Base-by-base conservation (phyloP, 2,888 invertebrate genomes). In the Xylota sylvarum region DNA sequence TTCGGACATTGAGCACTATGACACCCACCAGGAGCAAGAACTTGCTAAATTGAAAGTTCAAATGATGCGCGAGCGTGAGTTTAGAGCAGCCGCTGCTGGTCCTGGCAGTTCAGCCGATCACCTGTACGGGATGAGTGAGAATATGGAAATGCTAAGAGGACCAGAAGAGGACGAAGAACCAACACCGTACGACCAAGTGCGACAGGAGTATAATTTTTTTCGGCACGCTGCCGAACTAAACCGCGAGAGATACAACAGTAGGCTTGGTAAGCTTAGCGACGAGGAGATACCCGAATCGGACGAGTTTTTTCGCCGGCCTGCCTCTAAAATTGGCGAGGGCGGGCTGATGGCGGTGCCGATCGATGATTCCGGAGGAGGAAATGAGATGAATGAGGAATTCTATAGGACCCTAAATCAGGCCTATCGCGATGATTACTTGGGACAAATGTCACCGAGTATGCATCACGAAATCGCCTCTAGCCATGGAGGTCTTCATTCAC, bases 401-500 rank as follows among this genome's bases (percentile, higher is more conserved):
- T 97, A 97, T 92, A 95, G 96, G 89, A 97, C 96, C 90, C 93
- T 97, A 58, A 97, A 97, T 93, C 96, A 96, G 92, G 97, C 97
- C 48, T 97, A 97, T 91, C 94, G 97, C 69, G 97, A 97, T 88
- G 96, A 97, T 90, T 89, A 89, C 67, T 35, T 91, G 35, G 89
- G 88, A 6, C 67, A 89, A 0, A 90, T 91, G 58, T 89, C 91
- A 17, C 88, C 88, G 3, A 89, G 88, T 12, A 76, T 90, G 43
- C 91, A 91, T 23, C 88, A 88, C 6, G 89, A 90, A 17, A 14
- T 72, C 3, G 7, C 19, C 10, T 65, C 70, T 0, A 58, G 9
- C 12, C 88, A 89, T 70, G 85, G 88, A 35, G 87, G 88, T 2
- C 69, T 89, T 17, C 93, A 94, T 17, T 94, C 95, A 17, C 94